Conservation (phyloP, 1,140 invertebrate genomes). For the Bilobella aurantiaca region DNA sequence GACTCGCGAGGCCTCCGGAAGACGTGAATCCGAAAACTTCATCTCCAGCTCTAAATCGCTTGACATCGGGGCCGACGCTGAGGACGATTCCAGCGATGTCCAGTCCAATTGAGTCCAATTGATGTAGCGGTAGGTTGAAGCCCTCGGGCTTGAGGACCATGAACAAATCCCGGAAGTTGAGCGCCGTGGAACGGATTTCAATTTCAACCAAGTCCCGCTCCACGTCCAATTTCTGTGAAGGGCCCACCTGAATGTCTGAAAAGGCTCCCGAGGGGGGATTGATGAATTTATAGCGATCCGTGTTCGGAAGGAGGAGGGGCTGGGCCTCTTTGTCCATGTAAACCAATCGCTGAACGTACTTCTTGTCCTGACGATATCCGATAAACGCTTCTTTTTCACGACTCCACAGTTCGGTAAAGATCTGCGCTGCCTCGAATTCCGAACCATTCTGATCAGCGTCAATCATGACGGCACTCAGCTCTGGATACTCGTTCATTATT, state of each 20-base stretch:
- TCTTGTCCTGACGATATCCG: neutral
- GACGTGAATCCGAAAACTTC: conserved; percentile 16
- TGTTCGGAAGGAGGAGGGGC: neutral
- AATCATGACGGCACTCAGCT: neutral
- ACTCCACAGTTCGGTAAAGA: neutral
- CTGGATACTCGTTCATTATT: neutral
- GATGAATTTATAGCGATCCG: neutral
- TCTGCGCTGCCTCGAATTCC: neutral
- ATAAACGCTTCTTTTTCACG: neutral
- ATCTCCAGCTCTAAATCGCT: conserved; percentile 12
- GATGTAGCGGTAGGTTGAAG: neutral
- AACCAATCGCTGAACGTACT: neutral
- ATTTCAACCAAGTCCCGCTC: neutral
- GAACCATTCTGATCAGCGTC: neutral
- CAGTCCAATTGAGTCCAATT: neutral
- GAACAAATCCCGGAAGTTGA: conserved; percentile 14
- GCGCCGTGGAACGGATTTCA: neutral
- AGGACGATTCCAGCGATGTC: conserved; percentile 17
- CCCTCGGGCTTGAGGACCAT: conserved; percentile 10
- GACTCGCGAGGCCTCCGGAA: conserved; percentile 10
- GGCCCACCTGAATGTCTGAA: conserved; percentile 1
- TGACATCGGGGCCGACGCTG: conserved; percentile 13
- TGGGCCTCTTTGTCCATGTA: neutral
- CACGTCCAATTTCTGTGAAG: neutral
- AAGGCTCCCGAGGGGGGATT: conserved; percentile 1